phyloP scores from a whole-genome alignment of 2,797 vertebrate genomes.

The Psittacula derbiana region DNA sequence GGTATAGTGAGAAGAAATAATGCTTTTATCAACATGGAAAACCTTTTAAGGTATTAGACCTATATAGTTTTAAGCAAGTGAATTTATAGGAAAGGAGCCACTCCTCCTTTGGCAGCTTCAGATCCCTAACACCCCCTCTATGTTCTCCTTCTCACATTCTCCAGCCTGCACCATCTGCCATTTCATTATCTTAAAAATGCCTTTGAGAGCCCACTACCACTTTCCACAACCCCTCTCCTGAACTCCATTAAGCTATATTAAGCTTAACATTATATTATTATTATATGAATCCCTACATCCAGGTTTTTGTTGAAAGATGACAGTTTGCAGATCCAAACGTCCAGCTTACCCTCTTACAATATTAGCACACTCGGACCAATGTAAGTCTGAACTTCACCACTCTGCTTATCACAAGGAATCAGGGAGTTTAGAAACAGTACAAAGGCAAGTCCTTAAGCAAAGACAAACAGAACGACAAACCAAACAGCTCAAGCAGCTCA shows the following conservation, averaged over 20 bases:
- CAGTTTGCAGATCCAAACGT: neutral
- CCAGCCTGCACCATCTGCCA: neutral
- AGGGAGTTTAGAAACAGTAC: neutral
- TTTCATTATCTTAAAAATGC: neutral
- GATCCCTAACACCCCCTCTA: neutral
- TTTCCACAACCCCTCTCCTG: neutral
- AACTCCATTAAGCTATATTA: neutral
- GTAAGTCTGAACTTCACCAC: neutral
- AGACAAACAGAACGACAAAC: neutral
- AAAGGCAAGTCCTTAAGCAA: neutral
- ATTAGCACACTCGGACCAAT: neutral
- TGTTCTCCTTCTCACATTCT: neutral
- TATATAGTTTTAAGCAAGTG: neutral
- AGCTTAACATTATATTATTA: neutral
- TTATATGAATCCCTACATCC: neutral
- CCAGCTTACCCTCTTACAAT: neutral
- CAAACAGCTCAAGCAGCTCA: accelerated
- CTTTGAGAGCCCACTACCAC: neutral
- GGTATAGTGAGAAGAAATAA: neutral
- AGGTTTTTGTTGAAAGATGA: neutral
- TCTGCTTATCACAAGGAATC: neutral
- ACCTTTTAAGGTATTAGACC: neutral
- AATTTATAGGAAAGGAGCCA: neutral
- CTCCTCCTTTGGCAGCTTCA: neutral
- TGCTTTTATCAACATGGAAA: neutral